Evolutionary conservation across 2,113 vertebrate genomes (phyloP).

Genomic region (Nannobrachium achirus): DNA sequence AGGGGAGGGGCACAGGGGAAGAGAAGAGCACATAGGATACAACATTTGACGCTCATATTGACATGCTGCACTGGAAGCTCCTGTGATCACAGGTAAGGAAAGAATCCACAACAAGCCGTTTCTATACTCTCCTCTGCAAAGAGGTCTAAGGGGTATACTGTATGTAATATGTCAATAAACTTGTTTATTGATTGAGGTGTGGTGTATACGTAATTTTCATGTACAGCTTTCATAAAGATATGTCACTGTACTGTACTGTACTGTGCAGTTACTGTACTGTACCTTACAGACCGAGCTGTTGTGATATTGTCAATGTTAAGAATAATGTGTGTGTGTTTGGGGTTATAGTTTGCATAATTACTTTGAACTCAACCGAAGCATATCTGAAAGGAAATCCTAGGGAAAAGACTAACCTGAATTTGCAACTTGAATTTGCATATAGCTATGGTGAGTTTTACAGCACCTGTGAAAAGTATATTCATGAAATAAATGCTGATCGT

Average conservation of each 20-base stretch:
- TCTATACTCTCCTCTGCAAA: no score
- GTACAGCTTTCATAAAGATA: not conserved
- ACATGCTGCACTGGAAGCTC: slow-evolving; percentile 52
- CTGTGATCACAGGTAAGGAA: slow-evolving; percentile 69
- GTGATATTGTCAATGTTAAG: not conserved
- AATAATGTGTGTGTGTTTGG: not conserved
- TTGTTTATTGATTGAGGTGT: not conserved
- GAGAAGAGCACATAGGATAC: slow-evolving; percentile 41
- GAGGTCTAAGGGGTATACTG: no score
- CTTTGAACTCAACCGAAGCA: not conserved
- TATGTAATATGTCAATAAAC: not conserved
- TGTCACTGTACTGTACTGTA: not conserved
- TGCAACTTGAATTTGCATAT: not conserved
- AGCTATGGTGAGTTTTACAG: not conserved
- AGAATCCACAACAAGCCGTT: not conserved
- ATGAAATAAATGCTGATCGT: not conserved
- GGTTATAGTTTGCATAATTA: not conserved
- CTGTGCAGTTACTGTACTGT: not conserved
- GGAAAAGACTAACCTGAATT: not conserved
- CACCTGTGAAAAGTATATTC: not conserved
- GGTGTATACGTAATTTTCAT: not conserved
- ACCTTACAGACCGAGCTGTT: not conserved
- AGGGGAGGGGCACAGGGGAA: slow-evolving; percentile 61
- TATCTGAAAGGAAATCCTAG: not conserved
- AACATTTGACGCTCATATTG: slow-evolving; percentile 55